phyloP scores from a whole-genome alignment of 2,888 invertebrate species.

The Himalopsyche japonica region DNA sequence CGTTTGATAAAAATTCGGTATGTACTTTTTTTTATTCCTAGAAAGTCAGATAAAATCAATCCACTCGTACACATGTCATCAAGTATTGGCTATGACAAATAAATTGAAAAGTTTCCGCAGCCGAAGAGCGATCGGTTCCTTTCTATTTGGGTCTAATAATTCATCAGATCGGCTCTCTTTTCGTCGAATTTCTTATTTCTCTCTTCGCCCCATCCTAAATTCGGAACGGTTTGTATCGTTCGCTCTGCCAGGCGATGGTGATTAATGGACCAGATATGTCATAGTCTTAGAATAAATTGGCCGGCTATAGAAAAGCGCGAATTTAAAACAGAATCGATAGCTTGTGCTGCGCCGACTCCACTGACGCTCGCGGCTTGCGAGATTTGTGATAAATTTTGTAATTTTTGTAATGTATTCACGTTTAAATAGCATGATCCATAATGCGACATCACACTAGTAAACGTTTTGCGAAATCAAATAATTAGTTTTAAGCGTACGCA shows the following conservation, averaged over 20 bases:
- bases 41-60: not conserved
- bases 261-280: not conserved
- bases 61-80: not conserved
- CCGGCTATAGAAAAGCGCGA: not conserved
- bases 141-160: not conserved
- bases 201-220: not conserved
- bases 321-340: not conserved
- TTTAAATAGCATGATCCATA: not conserved
- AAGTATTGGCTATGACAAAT: not conserved
- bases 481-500: too few relatives aligned
- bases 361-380: not conserved
- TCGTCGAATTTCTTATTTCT: not conserved
- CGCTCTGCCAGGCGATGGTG: not conserved
- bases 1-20: too few relatives aligned
- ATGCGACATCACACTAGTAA: too few relatives aligned
- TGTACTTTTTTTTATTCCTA: too few relatives aligned
- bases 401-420: not conserved
- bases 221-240: not conserved
- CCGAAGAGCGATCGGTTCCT: not conserved
- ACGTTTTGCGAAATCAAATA: too few relatives aligned
- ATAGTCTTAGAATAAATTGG: not conserved
- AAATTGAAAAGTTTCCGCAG: not conserved
- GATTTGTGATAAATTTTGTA: not conserved
- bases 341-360: not conserved
- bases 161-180: not conserved